These are phyloP conservation scores for Ceryle rudis DNA, from an alignment of 2,797 vertebrate species.

Conservation along the genomic window DNA sequence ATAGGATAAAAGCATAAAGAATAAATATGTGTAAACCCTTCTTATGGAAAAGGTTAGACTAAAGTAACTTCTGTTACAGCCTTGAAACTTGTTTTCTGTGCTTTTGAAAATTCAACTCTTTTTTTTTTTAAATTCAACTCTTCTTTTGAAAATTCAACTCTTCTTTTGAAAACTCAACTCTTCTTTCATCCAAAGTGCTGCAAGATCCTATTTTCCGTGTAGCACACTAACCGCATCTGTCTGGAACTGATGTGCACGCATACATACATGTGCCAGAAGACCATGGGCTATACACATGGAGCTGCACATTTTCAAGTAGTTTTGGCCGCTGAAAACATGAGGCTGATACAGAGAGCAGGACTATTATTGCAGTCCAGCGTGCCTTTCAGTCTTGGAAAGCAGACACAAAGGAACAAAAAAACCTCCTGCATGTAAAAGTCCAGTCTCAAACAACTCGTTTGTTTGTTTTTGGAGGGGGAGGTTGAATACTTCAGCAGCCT, in stretches of 20 bases:
- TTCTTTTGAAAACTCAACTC: not conserved
- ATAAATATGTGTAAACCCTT: constrained; percentile 35
- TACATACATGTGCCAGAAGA: not conserved
- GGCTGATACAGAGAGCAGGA: not conserved
- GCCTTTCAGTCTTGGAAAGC: not conserved
- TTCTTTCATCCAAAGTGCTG: not conserved
- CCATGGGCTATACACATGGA: not conserved
- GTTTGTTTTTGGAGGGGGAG: not conserved
- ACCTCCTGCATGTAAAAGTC: not conserved
- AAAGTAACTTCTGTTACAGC: constrained; percentile 9
- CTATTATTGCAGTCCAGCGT: not conserved
- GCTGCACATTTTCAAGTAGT: not conserved
- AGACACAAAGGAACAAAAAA: not conserved
- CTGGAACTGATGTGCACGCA: not conserved
- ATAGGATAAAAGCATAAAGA: not conserved
- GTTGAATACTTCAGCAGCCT: not conserved
- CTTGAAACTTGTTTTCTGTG: constrained; percentile 19
- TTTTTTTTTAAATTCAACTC: not conserved
- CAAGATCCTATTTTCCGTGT: not conserved
- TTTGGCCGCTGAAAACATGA: not conserved
- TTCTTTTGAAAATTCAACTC: not conserved
- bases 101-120: not conserved
- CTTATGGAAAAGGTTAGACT: not conserved
- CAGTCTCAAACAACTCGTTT: not conserved
- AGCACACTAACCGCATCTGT: not conserved